These are phyloP conservation scores for Idaea dimidiata DNA, from an alignment of 2,888 invertebrate species.

Conservation along the genomic window DNA sequence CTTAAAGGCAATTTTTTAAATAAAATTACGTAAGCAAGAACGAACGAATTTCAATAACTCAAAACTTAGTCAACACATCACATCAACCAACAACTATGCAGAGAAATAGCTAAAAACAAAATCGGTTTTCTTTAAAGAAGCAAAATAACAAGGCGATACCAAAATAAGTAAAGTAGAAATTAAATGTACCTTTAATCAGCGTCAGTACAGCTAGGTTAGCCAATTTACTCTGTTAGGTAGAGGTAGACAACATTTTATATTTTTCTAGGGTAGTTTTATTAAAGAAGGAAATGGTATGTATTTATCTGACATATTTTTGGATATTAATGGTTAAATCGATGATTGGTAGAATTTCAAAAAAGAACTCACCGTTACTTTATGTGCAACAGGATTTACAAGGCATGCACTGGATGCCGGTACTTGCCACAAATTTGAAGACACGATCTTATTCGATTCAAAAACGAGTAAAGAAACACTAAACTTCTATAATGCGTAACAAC, in stretches of 20 bases:
- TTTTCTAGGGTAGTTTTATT: too few species aligned
- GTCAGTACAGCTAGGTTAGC: too few species aligned
- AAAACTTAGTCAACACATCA: neutral
- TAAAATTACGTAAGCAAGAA: neutral
- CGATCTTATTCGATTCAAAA: constrained; percentile 45
- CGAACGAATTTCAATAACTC: neutral
- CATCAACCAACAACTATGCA: neutral
- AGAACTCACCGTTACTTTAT: constrained; percentile 70
- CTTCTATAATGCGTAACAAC: constrained; percentile 22
- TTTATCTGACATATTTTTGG: too few species aligned
- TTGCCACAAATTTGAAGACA: constrained; percentile 70
- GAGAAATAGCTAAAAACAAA: too few species aligned
- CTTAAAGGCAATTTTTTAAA: neutral
- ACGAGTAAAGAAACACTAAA: constrained; percentile 40
- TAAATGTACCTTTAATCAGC: too few species aligned
- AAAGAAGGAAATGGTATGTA: too few species aligned
- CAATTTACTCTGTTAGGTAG: too few species aligned
- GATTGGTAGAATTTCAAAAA: constrained; percentile 31
- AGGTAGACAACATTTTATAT: too few species aligned
- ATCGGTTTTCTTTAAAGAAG: too few species aligned
- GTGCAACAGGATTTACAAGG: constrained; percentile 71
- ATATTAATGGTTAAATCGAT: neutral
- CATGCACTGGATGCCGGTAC: constrained; percentile 61
- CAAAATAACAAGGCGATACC: too few species aligned
- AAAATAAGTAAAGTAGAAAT: too few species aligned